Conservation (phyloP, 2,113 vertebrate species). For the Micromys minutus region DNA sequence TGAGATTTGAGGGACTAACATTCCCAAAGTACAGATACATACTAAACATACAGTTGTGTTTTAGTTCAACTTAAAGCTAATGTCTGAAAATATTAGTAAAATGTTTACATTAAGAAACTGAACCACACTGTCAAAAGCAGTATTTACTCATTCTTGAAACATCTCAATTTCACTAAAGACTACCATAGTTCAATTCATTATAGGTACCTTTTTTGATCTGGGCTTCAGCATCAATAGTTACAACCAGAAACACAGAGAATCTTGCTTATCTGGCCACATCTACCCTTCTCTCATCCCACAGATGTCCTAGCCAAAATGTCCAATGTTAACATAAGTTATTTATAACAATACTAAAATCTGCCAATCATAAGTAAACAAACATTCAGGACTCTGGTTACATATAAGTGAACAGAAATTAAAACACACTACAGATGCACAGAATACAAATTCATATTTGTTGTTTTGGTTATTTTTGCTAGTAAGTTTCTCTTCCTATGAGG, state of each 20-base stretch:
- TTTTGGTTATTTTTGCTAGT: neutral
- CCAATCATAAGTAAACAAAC: neutral
- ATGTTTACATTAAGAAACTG: neutral
- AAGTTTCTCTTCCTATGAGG: neutral
- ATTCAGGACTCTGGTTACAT: neutral
- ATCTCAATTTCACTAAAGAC: constrained; percentile 9
- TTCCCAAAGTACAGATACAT: neutral
- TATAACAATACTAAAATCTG: constrained; percentile 15
- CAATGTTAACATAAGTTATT: neutral
- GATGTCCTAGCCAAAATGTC: neutral
- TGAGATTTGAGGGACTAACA: neutral
- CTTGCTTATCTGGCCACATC: neutral
- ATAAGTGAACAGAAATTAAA: neutral
- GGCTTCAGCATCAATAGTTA: neutral
- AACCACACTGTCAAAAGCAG: constrained; percentile 18
- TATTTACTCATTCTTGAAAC: constrained; percentile 19
- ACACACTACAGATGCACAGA: neutral
- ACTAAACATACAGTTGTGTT: neutral
- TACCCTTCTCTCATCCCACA: neutral
- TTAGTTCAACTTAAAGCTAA: constrained; percentile 28
- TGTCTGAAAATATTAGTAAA: constrained; percentile 28
- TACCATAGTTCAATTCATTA: neutral
- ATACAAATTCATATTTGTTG: neutral
- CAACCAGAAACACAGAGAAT: neutral
- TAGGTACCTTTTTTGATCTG: too few relatives aligned